Conservation (phyloP, 2,888 invertebrate species). For the Scaptomyza cyrtandrae region DNA sequence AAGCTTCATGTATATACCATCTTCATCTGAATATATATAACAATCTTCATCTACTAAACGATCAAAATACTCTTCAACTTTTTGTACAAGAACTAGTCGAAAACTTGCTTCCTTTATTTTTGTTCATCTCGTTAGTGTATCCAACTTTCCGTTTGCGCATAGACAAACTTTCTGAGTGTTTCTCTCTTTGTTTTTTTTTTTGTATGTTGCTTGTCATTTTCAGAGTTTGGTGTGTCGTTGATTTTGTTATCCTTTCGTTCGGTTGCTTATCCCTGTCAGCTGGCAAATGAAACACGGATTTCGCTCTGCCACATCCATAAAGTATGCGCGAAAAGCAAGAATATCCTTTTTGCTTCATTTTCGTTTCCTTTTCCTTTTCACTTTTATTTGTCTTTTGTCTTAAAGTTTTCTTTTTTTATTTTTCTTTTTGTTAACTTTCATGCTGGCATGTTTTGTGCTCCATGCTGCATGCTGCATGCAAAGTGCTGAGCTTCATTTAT, state of each 20-base stretch:
- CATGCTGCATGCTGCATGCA: conserved; percentile 40
- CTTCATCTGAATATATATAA: too few relatives aligned
- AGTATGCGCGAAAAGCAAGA: conserved; percentile 40
- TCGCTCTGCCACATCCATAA: conserved; percentile 30
- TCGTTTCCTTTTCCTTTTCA: not conserved
- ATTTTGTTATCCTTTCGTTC: conserved; percentile 75
- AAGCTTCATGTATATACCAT: too few relatives aligned
- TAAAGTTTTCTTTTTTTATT: not conserved
- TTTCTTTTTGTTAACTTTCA: too few relatives aligned
- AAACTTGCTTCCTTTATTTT: not conserved
- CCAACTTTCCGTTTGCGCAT: not conserved
- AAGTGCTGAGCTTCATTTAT: conserved; percentile 65
- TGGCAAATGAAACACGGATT: conserved; percentile 62
- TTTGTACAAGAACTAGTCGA: too few relatives aligned
- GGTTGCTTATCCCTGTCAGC: conserved; percentile 67
- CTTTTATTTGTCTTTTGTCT: conserved; percentile 7
- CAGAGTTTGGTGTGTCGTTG: conserved; percentile 60
- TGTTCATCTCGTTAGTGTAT: conserved; percentile 26
- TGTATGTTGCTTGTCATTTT: conserved; percentile 24
- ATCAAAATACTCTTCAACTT: too few relatives aligned
- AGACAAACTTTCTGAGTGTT: not conserved
- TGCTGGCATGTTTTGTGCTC: not conserved
- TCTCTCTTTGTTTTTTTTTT: conserved; percentile 9
- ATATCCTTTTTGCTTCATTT: conserved; percentile 19
- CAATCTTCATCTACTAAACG: not conserved